A percentile compares a stretch with the other conserved stretches of the same genome.
phyloP scores from a whole-genome alignment of 2,113 vertebrate species.

The Marmota monax region DNA sequence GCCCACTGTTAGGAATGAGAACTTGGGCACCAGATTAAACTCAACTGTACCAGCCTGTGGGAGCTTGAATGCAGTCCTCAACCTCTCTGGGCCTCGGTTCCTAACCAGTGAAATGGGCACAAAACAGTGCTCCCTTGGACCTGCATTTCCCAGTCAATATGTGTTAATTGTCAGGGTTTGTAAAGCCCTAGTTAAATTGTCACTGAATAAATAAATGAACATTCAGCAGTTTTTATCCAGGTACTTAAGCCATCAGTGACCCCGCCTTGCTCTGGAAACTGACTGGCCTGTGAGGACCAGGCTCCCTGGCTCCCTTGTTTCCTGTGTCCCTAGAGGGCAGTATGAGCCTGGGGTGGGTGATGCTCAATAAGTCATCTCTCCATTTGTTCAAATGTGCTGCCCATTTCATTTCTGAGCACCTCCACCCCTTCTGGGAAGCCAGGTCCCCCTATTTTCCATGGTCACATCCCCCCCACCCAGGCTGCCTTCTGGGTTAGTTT shows the following conservation, averaged over 20 bases:
- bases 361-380: neutral
- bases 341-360: neutral
- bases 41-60: neutral
- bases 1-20: neutral
- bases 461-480: neutral
- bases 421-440: neutral
- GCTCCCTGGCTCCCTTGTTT: neutral
- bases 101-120: neutral
- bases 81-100: neutral
- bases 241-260: neutral
- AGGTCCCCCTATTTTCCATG: neutral
- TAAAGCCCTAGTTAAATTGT: neutral
- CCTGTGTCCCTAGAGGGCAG: neutral
- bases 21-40: neutral
- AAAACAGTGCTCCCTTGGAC: neutral
- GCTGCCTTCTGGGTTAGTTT: neutral
- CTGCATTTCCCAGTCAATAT: neutral
- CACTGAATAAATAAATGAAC: neutral
- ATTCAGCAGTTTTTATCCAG: neutral
- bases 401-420: neutral
- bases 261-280: neutral
- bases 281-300: fast-evolving
- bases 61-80: neutral
- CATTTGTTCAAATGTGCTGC: neutral
- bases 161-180: neutral